Conservation (phyloP, 2,797 vertebrate species). For the Xyrichtys novacula region DNA sequence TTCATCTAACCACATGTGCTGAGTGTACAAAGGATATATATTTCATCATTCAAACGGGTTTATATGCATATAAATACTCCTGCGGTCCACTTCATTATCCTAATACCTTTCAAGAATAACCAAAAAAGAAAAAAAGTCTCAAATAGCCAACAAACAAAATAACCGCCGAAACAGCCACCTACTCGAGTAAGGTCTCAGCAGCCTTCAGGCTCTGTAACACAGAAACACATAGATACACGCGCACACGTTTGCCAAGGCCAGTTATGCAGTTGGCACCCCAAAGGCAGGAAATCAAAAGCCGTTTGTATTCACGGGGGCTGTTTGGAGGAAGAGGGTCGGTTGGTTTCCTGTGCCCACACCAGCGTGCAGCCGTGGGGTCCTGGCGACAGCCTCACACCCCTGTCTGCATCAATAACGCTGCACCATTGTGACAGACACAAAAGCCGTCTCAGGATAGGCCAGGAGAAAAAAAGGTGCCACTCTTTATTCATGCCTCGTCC, state of each 20-base stretch:
- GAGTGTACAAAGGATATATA: background rate
- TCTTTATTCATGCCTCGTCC: slow-evolving; percentile 74
- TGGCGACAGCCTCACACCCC: slow-evolving; percentile 64
- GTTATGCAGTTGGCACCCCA: slow-evolving; percentile 54
- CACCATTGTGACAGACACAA: slow-evolving; percentile 76
- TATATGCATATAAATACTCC: background rate
- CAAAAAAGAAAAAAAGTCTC: background rate
- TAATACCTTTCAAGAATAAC: slow-evolving; percentile 10
- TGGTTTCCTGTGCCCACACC: slow-evolving; percentile 65
- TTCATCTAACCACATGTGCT: slow-evolving; percentile 17
- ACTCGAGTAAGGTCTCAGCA: slow-evolving; percentile 40
- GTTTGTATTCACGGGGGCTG: slow-evolving; percentile 65
- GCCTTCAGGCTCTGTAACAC: slow-evolving; percentile 46
- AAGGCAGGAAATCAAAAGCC: slow-evolving; percentile 72
- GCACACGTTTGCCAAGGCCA: slow-evolving; percentile 35
- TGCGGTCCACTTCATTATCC: background rate
- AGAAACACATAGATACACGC: slow-evolving; percentile 10
- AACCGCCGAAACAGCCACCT: slow-evolving; percentile 29
- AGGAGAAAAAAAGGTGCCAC: slow-evolving; percentile 70
- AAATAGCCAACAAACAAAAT: slow-evolving; percentile 32
- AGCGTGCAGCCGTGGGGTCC: slow-evolving; percentile 42
- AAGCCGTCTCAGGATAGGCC: slow-evolving; percentile 67
- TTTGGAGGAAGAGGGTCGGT: slow-evolving; percentile 54
- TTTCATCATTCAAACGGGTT: background rate
- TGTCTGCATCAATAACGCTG: slow-evolving; percentile 73